Evolutionary conservation across 1,140 invertebrate genomes (phyloP).

Genomic region (Cephus cinctus): DNA sequence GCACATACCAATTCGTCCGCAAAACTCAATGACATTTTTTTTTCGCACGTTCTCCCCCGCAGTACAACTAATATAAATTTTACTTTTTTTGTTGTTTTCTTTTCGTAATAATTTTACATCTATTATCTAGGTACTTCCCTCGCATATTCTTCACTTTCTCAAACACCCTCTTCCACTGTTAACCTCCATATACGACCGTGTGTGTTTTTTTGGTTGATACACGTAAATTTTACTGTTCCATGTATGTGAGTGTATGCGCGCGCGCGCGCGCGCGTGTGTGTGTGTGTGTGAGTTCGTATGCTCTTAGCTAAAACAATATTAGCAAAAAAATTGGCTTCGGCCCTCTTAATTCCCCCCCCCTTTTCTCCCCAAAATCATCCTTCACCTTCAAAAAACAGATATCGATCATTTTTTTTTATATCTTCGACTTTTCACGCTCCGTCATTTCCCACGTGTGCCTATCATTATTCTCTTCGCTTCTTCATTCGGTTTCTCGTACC

Average conservation of each 20-base stretch:
- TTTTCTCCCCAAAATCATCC: too few species aligned
- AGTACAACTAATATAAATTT: conserved; percentile 31
- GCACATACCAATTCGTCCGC: too few species aligned
- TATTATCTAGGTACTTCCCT: conserved; percentile 39
- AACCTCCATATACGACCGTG: conserved; percentile 6
- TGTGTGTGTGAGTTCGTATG: background rate
- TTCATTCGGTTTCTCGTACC: background rate
- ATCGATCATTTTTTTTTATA: background rate
- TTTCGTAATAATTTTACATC: conserved; percentile 36
- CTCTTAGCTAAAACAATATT: too few species aligned
- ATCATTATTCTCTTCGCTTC: too few species aligned
- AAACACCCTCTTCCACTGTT: conserved; percentile 1
- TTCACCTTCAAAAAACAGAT: too few species aligned
- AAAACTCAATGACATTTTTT: too few species aligned
- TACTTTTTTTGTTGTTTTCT: conserved; percentile 30
- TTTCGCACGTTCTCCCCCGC: background rate
- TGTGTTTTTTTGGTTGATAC: conserved; percentile 13
- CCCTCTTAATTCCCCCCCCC: too few species aligned
- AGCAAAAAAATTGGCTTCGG: too few species aligned
- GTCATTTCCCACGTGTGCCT: too few species aligned
- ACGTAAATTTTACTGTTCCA: conserved; percentile 15
- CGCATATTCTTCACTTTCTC: conserved; percentile 13
- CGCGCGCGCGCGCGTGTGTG: background rate
- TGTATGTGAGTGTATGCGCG: conserved; percentile 15
- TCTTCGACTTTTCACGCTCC: too few species aligned